Evolutionary conservation across 2,113 vertebrate genomes (phyloP).

Genomic region (Heloderma charlesbogerti): DNA sequence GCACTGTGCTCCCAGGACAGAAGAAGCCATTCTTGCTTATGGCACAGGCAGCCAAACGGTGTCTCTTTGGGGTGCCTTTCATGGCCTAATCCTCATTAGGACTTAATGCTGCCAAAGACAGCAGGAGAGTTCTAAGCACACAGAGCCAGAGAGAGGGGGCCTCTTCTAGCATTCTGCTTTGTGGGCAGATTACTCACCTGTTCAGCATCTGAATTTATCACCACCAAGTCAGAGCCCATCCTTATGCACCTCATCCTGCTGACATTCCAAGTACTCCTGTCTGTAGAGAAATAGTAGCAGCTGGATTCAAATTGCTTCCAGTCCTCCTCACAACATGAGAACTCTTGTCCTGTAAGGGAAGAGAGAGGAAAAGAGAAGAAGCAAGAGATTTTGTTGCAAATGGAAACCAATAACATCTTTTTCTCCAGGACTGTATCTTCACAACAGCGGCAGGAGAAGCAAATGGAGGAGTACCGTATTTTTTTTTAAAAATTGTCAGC

Average conservation of each 20-base stretch:
- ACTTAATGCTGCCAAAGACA: background rate
- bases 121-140: background rate
- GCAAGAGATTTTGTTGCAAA: background rate
- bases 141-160: background rate
- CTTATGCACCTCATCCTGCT: slow-evolving; percentile 67
- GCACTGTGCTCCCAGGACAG: background rate
- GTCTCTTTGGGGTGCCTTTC: background rate
- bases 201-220: slow-evolving; percentile 66
- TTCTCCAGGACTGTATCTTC: background rate
- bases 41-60: background rate
- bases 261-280: background rate
- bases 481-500: no score
- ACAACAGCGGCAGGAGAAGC: no score
- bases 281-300: slow-evolving; percentile 67
- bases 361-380: background rate
- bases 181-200: slow-evolving; percentile 64
- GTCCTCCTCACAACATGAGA: slow-evolving; percentile 37
- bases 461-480: no score
- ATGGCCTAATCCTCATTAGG: background rate
- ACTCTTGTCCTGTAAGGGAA: background rate
- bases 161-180: background rate
- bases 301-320: slow-evolving; percentile 64
- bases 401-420: background rate
- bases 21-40: background rate
- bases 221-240: slow-evolving; percentile 69